phyloP scores from a whole-genome alignment of 2,888 invertebrate species.

The Leptinotarsa juncta region DNA sequence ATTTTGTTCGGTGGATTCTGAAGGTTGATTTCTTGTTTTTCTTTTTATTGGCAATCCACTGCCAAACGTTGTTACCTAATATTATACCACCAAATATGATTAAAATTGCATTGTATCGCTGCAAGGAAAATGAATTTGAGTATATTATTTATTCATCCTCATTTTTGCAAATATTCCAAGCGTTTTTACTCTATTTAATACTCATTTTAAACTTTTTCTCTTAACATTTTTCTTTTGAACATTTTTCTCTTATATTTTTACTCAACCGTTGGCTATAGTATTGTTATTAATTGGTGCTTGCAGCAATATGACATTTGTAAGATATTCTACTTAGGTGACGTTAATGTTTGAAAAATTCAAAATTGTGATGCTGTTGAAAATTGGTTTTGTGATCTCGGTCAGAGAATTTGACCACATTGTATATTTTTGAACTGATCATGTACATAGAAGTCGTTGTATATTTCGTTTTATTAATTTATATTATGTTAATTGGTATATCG shows the following conservation, averaged over 20 bases:
- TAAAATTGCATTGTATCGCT: background rate
- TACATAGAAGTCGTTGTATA: conserved; percentile 57
- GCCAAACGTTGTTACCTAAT: conserved; percentile 16
- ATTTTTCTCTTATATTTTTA: background rate
- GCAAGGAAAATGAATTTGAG: background rate
- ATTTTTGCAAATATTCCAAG: no score
- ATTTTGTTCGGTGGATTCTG: conserved; percentile 22
- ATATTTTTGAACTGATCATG: conserved; percentile 58
- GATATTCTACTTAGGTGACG: conserved; percentile 18
- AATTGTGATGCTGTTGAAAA: conserved; percentile 56
- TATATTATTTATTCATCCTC: background rate
- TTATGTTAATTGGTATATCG: conserved; percentile 42
- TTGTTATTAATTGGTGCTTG: background rate
- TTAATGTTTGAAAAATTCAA: conserved; percentile 24
- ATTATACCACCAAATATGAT: conserved; percentile 11
- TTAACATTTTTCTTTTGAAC: background rate
- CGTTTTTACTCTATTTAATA: no score
- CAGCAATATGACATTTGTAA: background rate
- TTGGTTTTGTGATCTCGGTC: conserved; percentile 62
- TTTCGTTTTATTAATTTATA: conserved; percentile 58
- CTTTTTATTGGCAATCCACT: conserved; percentile 17
- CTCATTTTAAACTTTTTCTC: no score
- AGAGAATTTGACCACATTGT: conserved; percentile 52
- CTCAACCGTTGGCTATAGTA: no score
- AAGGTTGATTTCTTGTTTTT: conserved; percentile 11